These are phyloP conservation scores for Onthophagus sagittarius DNA, from an alignment of 2,888 invertebrate genomes.

Conservation along the genomic window DNA sequence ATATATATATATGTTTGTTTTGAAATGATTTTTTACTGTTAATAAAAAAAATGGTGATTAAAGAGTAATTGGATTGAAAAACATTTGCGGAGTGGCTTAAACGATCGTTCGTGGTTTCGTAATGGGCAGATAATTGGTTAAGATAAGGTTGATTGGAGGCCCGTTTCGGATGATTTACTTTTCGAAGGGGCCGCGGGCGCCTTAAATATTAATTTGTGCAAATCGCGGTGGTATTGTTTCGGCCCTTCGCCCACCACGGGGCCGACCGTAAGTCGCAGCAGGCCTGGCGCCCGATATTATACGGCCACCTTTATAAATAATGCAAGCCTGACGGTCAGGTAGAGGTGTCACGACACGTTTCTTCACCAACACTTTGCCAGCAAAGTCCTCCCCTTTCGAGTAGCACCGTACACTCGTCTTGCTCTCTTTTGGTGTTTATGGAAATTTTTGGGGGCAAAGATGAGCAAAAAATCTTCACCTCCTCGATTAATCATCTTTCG, in stretches of 20 bases:
- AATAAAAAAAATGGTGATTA: not conserved
- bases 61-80: not conserved
- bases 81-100: not conserved
- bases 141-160: constrained; percentile 5
- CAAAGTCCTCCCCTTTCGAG: constrained; percentile 9
- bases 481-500: too few relatives aligned
- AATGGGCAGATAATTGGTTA: constrained; percentile 8
- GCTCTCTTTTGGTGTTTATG: not conserved
- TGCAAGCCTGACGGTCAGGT: constrained; percentile 9
- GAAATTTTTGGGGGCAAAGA: not conserved
- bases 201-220: constrained; percentile 31
- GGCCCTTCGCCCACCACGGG: not conserved
- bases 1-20: too few relatives aligned
- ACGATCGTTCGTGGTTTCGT: not conserved
- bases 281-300: constrained; percentile 1
- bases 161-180: not conserved
- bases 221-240: constrained; percentile 21
- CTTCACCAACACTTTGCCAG: not conserved
- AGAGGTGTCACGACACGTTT: constrained; percentile 8
- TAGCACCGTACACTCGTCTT: not conserved
- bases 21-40: too few relatives aligned
- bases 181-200: not conserved
- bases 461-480: too few relatives aligned
- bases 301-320: constrained; percentile 2
- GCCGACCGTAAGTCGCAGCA: not conserved